Base-by-base conservation (phyloP, 2,797 vertebrate genomes). In the Aeoliscus strigatus region DNA sequence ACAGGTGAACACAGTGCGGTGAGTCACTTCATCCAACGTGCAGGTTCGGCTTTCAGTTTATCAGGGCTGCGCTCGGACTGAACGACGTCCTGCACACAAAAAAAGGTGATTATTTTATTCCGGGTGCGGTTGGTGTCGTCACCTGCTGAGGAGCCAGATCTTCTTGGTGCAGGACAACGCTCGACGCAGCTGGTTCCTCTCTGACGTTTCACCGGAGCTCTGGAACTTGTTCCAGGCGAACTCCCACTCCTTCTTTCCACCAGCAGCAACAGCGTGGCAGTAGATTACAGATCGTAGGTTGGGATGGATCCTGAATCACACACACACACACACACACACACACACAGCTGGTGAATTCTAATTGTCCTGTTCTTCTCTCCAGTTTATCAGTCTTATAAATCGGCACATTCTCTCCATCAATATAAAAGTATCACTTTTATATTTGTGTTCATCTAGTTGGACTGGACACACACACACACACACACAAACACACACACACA, bases 101-200 rank as follows among this genome's bases (percentile, higher is more conserved):
- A n/a, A n/a, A n/a, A n/a, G n/a, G n/a, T n/a, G n/a, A 15, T 43
- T 7, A 14, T 5, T 2, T 4, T 14, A 8, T 9, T 9, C 8
- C 6, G 9, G 4, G 25, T 18, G 18, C 18, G 17, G 16, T 4
- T 29, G 11, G 9, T 41, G 4, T 3, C 10, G 9, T 73, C 67
- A 97, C 96, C 93, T 91, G 77, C 77, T 91, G 16, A 99, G 88
- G 58, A 96, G 85, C 93, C 93, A 96, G 55, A 89, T 75, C 1
- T 85, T 12, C 8, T 37, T 84, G 74, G 89, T 92, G 79, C 96
- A 99, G 44, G 92, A 36, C 33, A 99, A 81, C 2, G 86, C 92
- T 0, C 49, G 0, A 1, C 87, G 81, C 25, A 97, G 87, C 27
- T 90, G 90, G 6, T 93, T 85, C 0, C 80, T 90, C 67, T 96